These are phyloP conservation scores for Halcyon smyrnensis DNA, from an alignment of 2,797 vertebrate genomes.

Conservation along the genomic window DNA sequence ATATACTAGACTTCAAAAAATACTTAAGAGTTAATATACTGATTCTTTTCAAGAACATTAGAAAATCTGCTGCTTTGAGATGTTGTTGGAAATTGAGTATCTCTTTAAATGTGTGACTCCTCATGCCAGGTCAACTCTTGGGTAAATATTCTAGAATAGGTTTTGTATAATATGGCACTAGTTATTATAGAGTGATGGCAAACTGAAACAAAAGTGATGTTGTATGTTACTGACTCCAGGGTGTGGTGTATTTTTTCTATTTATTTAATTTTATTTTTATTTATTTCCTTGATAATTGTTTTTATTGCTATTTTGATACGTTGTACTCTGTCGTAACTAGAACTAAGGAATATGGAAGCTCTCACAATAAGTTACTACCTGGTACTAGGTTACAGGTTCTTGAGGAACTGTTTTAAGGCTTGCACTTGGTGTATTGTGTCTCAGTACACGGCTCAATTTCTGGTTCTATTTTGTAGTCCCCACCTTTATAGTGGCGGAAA, in stretches of 20 bases:
- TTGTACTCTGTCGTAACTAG: background rate
- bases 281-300: background rate
- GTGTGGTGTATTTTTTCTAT: background rate
- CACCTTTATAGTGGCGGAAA: background rate
- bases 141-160: background rate
- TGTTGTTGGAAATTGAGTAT: background rate
- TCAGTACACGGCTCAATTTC: background rate
- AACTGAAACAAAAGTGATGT: background rate
- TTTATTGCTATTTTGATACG: background rate
- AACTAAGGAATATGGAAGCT: background rate
- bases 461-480: background rate
- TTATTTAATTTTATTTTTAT: too few relatives aligned
- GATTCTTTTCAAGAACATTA: background rate
- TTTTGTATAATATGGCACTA: background rate
- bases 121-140: background rate
- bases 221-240: background rate
- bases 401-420: background rate
- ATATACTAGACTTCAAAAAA: background rate
- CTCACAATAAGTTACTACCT: background rate
- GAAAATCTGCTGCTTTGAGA: background rate
- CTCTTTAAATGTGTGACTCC: background rate
- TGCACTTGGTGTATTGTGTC: background rate
- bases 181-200: background rate
- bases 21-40: background rate
- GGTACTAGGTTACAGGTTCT: background rate